Conservation (phyloP, 2,113 vertebrate species). For the Nasalis larvatus region DNA sequence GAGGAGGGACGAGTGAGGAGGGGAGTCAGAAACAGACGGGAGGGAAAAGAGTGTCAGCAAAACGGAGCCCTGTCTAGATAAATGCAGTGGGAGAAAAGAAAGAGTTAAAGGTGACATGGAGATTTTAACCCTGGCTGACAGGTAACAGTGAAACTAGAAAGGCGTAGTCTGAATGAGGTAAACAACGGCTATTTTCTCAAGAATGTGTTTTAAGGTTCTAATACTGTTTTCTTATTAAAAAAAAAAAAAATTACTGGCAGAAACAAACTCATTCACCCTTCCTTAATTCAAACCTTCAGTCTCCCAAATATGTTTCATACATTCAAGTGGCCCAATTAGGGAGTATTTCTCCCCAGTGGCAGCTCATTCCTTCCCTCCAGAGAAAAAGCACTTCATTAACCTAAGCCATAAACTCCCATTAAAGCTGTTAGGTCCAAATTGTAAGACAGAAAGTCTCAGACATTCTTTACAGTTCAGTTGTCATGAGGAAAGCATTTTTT, state of each 20-base stretch:
- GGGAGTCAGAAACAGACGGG: neutral
- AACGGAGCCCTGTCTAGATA: neutral
- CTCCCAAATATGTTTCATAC: neutral
- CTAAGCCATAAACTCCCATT: neutral
- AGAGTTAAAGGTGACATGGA: neutral
- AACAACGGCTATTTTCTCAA: neutral
- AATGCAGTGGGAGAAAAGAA: neutral
- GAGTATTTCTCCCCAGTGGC: neutral
- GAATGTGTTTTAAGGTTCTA: neutral
- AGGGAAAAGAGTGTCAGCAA: neutral
- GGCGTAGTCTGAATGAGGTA: neutral
- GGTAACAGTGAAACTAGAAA: neutral
- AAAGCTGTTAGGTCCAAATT: neutral
- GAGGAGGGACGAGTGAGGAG: fast-evolving
- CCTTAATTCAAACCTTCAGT: neutral
- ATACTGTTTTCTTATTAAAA: neutral
- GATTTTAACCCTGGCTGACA: neutral
- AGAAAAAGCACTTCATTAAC: neutral
- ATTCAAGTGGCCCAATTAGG: neutral
- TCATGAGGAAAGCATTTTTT: neutral
- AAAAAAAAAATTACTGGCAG: neutral
- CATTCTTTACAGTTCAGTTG: neutral
- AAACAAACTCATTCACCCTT: conserved; percentile 5
- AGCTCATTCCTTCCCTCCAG: neutral
- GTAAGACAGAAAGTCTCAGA: neutral